Percentiles rank a stretch among this genome's conserved stretches.
Evolutionary conservation across 2,888 invertebrate species (phyloP).

Genomic region (Hyles lineata): DNA sequence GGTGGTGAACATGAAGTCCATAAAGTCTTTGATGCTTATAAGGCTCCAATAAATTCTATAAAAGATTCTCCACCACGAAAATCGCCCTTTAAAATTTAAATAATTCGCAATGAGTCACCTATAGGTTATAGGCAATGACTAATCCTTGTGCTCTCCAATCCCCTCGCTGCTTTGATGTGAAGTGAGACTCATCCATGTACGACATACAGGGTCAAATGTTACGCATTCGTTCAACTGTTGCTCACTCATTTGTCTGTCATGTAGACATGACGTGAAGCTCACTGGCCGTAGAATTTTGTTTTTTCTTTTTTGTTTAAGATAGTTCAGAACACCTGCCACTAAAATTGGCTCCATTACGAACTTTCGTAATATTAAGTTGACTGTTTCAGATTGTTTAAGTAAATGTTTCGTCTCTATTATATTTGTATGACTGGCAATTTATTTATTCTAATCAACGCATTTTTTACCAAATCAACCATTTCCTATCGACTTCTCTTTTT

Average conservation of each 20-base stretch:
- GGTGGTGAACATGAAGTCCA: too few relatives aligned
- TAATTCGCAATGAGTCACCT: slow-evolving; percentile 15
- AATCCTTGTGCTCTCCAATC: slow-evolving; percentile 14
- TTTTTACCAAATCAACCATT: too few relatives aligned
- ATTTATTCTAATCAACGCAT: too few relatives aligned
- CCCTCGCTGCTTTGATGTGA: slow-evolving; percentile 29
- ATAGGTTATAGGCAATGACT: not conserved
- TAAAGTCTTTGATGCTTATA: too few relatives aligned
- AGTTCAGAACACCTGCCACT: not conserved
- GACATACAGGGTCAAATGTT: slow-evolving; percentile 42
- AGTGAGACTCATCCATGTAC: slow-evolving; percentile 27
- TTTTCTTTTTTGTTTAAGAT: not conserved
- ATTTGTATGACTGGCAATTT: too few relatives aligned
- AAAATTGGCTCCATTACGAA: not conserved
- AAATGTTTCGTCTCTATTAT: too few relatives aligned
- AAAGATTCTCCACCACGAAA: not conserved
- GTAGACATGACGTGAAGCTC: slow-evolving; percentile 12
- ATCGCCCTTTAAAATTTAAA: not conserved
- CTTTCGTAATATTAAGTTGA: not conserved
- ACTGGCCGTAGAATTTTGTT: not conserved
- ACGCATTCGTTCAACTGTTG: slow-evolving; percentile 32
- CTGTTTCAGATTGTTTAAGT: not conserved
- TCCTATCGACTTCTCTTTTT: too few relatives aligned
- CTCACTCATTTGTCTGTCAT: slow-evolving; percentile 35
- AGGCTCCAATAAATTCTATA: not conserved